phyloP scores from a whole-genome alignment of 23 tunicate genomes.

The Clavelina lepadiformis region DNA sequence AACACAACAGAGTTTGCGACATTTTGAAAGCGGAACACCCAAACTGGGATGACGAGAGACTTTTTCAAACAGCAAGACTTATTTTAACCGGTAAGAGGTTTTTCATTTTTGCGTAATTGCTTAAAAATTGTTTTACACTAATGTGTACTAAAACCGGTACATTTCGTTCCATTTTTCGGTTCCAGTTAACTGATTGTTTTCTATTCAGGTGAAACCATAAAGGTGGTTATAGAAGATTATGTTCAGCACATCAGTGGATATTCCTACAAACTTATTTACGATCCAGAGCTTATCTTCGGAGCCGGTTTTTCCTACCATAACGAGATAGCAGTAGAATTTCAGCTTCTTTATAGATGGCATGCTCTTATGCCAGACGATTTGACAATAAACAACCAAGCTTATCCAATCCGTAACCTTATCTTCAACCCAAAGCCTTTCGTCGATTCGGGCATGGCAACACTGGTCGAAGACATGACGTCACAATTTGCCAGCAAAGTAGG shows the following conservation, averaged over 20 bases:
- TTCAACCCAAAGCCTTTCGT: slow-evolving; percentile 62
- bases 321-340: slow-evolving; percentile 48
- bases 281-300: slow-evolving; percentile 46
- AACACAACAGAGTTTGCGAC: slow-evolving; percentile 71
- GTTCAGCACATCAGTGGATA: slow-evolving; percentile 66
- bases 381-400: slow-evolving; percentile 12
- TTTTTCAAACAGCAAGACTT: slow-evolving; percentile 57
- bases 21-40: slow-evolving; percentile 45
- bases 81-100: slow-evolving; percentile 25
- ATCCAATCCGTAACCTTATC: slow-evolving; percentile 20
- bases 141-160: neutral
- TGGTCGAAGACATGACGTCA: slow-evolving; percentile 14
- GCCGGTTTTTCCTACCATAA: slow-evolving; percentile 40
- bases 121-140: neutral
- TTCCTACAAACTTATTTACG: slow-evolving; percentile 40
- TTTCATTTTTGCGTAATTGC: neutral
- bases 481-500: slow-evolving; percentile 84
- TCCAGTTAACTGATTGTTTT: too few species aligned
- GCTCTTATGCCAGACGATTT: slow-evolving; percentile 46
- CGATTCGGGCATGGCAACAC: slow-evolving; percentile 40
- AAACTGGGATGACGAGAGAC: slow-evolving; percentile 57
- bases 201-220: slow-evolving; percentile 69
- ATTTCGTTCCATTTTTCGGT: neutral
- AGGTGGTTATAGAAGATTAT: slow-evolving; percentile 58
- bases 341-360: slow-evolving; percentile 65